These are phyloP conservation scores for Anastrepha obliqua DNA, from an alignment of 1,140 invertebrate genomes.

Conservation along the genomic window DNA sequence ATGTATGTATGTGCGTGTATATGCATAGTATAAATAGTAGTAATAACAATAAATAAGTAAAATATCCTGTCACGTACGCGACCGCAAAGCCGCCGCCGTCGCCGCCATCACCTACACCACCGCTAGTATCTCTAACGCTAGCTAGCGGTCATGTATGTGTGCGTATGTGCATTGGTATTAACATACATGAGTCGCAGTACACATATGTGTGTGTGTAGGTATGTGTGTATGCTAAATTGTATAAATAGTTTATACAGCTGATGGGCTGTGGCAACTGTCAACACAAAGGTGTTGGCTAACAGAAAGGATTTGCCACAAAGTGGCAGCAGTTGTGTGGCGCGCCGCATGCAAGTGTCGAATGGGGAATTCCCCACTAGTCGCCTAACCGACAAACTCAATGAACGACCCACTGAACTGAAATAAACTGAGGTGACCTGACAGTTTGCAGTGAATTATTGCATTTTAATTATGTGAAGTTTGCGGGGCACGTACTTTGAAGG, in stretches of 20 bases:
- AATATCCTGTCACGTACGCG: slow-evolving; percentile 54
- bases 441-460: slow-evolving; percentile 52
- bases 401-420: slow-evolving; percentile 41
- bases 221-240: neutral
- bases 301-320: slow-evolving; percentile 44
- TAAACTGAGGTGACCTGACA: slow-evolving; percentile 48
- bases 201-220: neutral
- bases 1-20: neutral
- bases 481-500: slow-evolving; percentile 39
- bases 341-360: slow-evolving; percentile 37
- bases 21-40: neutral
- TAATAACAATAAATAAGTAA: slow-evolving; percentile 52
- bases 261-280: slow-evolving; percentile 41
- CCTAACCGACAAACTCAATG: slow-evolving; percentile 31
- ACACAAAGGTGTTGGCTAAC: slow-evolving; percentile 48
- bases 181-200: neutral
- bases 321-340: slow-evolving; percentile 39
- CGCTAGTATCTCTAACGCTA: neutral
- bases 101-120: neutral
- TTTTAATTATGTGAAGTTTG: slow-evolving; percentile 51
- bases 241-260: neutral
- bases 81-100: slow-evolving; percentile 34
- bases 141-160: neutral
- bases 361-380: neutral
- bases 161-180: neutral